phyloP scores from a whole-genome alignment of 1,140 invertebrate genomes.

The Episyrphus balteatus region DNA sequence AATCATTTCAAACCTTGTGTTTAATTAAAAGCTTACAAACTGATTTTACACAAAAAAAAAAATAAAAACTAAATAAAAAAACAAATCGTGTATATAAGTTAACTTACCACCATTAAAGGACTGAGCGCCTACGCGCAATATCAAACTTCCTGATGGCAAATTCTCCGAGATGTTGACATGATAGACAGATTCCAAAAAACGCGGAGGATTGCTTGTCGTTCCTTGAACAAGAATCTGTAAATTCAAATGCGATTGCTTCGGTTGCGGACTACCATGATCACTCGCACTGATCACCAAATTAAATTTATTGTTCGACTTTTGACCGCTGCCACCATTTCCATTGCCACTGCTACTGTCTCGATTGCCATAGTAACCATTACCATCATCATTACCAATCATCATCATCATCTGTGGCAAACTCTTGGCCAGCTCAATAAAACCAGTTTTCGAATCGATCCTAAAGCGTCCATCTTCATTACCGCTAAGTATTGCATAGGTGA shows the following conservation, averaged over 20 bases:
- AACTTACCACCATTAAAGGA: constrained; percentile 44
- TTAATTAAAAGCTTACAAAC: no score
- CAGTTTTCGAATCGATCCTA: constrained; percentile 63
- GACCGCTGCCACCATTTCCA: constrained; percentile 8
- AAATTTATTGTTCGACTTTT: constrained; percentile 38
- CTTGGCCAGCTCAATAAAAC: constrained; percentile 62
- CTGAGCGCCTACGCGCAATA: constrained; percentile 65
- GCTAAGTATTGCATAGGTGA: constrained; percentile 69
- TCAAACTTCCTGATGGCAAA: constrained; percentile 58
- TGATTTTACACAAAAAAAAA: background rate
- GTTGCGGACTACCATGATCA: constrained; percentile 64
- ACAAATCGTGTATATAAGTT: no score
- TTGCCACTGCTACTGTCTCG: constrained; percentile 22
- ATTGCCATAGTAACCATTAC: constrained; percentile 5
- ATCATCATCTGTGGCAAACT: constrained; percentile 41
- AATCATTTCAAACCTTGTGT: no score
- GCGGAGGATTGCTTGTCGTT: constrained; percentile 65
- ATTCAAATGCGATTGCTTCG: constrained; percentile 49
- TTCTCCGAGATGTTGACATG: constrained; percentile 70
- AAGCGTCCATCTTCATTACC: constrained; percentile 77
- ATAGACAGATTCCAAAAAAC: constrained; percentile 66
- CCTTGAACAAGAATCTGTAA: constrained; percentile 58
- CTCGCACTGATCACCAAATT: constrained; percentile 67
- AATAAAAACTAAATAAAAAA: background rate
- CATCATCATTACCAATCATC: background rate